Evolutionary conservation across 2,113 vertebrate genomes (phyloP).

Genomic region (Dicaeum eximium): DNA sequence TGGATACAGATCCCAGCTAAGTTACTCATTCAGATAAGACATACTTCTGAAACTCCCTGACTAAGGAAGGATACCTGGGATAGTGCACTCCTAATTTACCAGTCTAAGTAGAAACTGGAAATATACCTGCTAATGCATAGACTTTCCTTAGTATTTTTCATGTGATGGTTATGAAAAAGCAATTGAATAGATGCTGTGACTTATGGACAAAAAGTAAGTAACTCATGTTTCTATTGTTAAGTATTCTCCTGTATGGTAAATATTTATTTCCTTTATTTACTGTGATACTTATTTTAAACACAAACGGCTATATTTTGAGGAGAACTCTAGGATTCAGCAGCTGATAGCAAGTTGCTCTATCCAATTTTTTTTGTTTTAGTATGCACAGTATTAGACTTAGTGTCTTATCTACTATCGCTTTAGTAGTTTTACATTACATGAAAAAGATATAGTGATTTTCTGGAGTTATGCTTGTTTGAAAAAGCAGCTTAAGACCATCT

Average conservation of each 20-base stretch:
- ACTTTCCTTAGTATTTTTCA: neutral
- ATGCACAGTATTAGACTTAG: neutral
- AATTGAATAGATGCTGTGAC: neutral
- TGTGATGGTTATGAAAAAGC: neutral
- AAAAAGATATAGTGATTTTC: neutral
- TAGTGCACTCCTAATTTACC: neutral
- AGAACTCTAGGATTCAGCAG: neutral
- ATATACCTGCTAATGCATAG: neutral
- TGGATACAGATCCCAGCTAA: neutral
- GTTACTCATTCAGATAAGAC: neutral
- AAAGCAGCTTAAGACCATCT: neutral
- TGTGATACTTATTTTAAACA: neutral
- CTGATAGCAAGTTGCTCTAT: neutral
- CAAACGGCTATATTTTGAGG: neutral
- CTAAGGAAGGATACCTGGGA: neutral
- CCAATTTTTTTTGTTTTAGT: neutral
- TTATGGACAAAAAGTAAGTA: neutral
- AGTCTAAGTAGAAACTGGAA: neutral
- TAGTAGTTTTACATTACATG: neutral
- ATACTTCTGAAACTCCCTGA: neutral
- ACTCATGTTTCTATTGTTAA: neutral
- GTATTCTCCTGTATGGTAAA: neutral
- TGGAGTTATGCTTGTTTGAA: neutral
- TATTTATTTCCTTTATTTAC: neutral
- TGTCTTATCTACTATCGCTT: neutral